A percentile compares a stretch with the other conserved stretches of the same genome.
Evolutionary conservation across 2,113 vertebrate species (phyloP).

Genomic region (human): GRCh38 chr5:166157001-166157500

Average conservation of each 20-base stretch:
- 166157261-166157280: background rate
- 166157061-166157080: background rate
- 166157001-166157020: background rate
- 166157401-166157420: background rate
- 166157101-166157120: slow-evolving; percentile 7
- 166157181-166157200: slow-evolving; percentile 19
- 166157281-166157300: slow-evolving; percentile 21
- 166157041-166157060: slow-evolving; percentile 6
- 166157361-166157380: background rate
- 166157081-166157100: slow-evolving; percentile 12
- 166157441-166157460: slow-evolving; percentile 3
- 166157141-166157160: slow-evolving; percentile 49
- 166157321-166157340: background rate
- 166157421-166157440: background rate
- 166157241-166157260: background rate
- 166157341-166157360: background rate
- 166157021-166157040: background rate
- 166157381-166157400: slow-evolving; percentile 6
- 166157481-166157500: slow-evolving; percentile 47
- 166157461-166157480: slow-evolving; percentile 24
- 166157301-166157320: background rate
- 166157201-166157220: slow-evolving; percentile 2
- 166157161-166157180: slow-evolving; percentile 37
- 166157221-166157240: slow-evolving; percentile 31
- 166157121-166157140: slow-evolving; percentile 33